Base-by-base conservation (phyloP, 1,140 invertebrate species). In the Drosophila pandora region DNA sequence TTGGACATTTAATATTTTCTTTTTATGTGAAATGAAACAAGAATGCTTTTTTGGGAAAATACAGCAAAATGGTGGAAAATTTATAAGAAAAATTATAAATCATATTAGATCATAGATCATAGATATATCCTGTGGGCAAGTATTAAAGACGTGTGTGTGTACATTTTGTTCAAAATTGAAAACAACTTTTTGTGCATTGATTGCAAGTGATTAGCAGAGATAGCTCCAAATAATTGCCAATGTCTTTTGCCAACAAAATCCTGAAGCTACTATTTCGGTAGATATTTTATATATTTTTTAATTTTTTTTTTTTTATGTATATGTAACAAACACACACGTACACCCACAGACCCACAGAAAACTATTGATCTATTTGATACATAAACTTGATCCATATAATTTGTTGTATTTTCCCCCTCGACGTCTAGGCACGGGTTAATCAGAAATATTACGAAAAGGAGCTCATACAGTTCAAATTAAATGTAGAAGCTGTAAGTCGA, bases 171-270 rank as follows among this genome's bases (percentile, higher is more conserved):
- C 55, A 89, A 91, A 90, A 90, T 91, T 91, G 90, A 91, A 91
- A 91, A 91, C 77, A 91, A 91, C 90, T 78, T 89, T 91, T 91
- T 91, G 90, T 91, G 90, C 90, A 91, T 79, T 62, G 34, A 91
- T 71, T 90, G 78, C 81, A 64, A 61, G 41, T 21, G 28, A 59
- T 39, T 55, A 17, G 17, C 17, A 17, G 17, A 17, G 17, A 17
- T 17, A 17, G 17, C 17, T 17, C 17, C 17, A 17, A 17, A 17
- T 17, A 17, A 50, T 50, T 17, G 48, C 30, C 48, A 30, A 30
- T 50, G 25, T 30, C 21, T 50, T 53, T 50, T 41, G 50, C 47
- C 61, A 68, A 10, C 34, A 10, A 37, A n/a, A 12, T 62, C 25
- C 50, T 54, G n/a, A 30, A 54, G 37, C 59, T 62, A 54, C 8